These are phyloP conservation scores for Danionella dracula DNA, from an alignment of 2,797 vertebrate genomes.

Conservation along the genomic window DNA sequence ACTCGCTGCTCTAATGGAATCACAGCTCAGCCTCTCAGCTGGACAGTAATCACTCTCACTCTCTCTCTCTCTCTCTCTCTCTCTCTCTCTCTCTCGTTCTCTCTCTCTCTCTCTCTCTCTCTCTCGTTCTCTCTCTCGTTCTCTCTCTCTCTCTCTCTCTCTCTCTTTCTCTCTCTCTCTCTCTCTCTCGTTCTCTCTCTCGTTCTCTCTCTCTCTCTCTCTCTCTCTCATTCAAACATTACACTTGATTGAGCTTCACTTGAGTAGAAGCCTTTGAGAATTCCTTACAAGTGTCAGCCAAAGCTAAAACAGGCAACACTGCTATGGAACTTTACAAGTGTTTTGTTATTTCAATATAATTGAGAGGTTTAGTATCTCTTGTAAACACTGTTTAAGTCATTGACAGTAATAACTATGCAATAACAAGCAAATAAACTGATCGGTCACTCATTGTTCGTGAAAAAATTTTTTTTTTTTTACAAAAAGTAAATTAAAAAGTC, in stretches of 20 bases:
- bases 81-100: neutral
- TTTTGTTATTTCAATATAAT: too few relatives aligned
- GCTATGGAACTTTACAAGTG: neutral
- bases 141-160: neutral
- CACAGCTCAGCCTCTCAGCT: conserved; percentile 30
- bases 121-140: neutral
- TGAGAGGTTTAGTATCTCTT: too few relatives aligned
- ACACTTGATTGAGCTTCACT: conserved; percentile 19
- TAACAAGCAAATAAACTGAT: too few relatives aligned
- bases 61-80: neutral
- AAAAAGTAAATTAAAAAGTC: too few relatives aligned
- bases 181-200: neutral
- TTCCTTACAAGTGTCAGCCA: neutral
- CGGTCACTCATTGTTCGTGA: too few relatives aligned
- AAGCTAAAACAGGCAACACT: neutral
- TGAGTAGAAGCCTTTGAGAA: conserved; percentile 17
- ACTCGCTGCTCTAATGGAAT: conserved; percentile 29
- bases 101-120: neutral
- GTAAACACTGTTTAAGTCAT: too few relatives aligned
- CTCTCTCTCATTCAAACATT: neutral
- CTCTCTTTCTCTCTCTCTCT: neutral
- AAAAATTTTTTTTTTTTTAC: too few relatives aligned
- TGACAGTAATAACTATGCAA: too few relatives aligned
- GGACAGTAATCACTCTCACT: conserved; percentile 20
- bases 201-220: conserved; percentile 11